Base-by-base conservation (phyloP, 2,113 vertebrate species). In the Alosa alosa region DNA sequence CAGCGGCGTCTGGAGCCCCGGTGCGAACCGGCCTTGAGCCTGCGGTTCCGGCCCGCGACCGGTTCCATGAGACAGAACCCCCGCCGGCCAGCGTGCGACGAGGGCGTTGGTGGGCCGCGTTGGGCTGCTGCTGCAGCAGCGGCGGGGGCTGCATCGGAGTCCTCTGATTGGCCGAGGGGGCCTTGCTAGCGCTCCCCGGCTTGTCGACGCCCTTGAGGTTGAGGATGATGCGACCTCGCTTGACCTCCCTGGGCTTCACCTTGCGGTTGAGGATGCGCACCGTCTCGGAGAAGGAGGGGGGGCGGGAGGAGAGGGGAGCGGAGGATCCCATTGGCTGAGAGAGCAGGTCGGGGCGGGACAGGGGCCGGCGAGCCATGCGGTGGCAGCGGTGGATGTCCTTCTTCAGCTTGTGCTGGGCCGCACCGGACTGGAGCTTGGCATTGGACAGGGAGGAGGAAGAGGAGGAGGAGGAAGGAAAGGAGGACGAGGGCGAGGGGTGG, bases 321-420 rank as follows among this genome's bases (percentile, higher is more conserved):
- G 95, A 93, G 89, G 93, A 88, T 83, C 83, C 0, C 3, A 91
- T 89, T 36, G 89, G 6, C 3, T 91, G 1, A 0, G 94, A 94
- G 90, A 96, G 94, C 20, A 96, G 96, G 86, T 98, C 97, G 0
- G 95, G 93, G 49, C 98, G 97, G 22, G 97, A 97, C 87, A 99
- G 93, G 0, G 97, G 97, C 4, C 98, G 97, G 57, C 98, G 94
- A 64, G 98, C 98, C 97, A 99, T 98, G 84, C 98, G 96, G 92
- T 99, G 97, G 92, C 98, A 99, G 22, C 98, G 96, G 68, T 97
- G 97, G 90, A 99, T 99, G 93, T 99, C 98, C 91, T 99, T 99
- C 94, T 99, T 99, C 89, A 99, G 95, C 88, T 98, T 97, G 91
- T 98, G 98, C 86, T 98, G 97, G 0, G 97, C 95, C 0, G 97